phyloP scores from a whole-genome alignment of 2,797 vertebrate species.

The Lateolabrax maculatus region DNA sequence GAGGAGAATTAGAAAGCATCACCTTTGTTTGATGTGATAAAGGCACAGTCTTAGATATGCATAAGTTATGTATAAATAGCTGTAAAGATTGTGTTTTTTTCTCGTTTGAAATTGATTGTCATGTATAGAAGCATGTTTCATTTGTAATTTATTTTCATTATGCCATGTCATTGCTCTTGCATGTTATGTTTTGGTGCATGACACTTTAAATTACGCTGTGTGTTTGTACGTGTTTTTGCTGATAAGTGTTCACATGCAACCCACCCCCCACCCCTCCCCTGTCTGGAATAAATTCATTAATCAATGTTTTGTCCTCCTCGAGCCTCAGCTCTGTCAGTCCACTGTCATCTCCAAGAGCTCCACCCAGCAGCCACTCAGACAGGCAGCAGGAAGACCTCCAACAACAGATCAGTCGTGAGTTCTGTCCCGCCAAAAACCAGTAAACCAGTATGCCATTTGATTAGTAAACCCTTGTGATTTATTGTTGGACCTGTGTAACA shows the following conservation, averaged over 20 bases:
- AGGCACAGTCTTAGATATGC: too few species aligned
- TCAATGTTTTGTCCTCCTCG: constrained; percentile 35
- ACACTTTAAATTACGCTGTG: background rate
- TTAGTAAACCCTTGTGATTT: background rate
- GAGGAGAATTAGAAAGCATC: too few species aligned
- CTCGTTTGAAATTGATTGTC: too few species aligned
- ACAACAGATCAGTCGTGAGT: constrained; percentile 79
- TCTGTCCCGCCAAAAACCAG: constrained; percentile 12
- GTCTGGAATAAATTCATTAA: constrained; percentile 29
- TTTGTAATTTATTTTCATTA: too few species aligned
- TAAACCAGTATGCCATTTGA: background rate
- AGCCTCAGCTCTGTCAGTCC: constrained; percentile 92
- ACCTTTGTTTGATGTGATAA: too few species aligned
- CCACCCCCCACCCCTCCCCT: background rate
- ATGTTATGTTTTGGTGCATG: too few species aligned
- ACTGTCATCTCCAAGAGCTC: constrained; percentile 88
- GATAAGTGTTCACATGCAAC: constrained; percentile 1
- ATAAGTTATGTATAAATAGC: too few species aligned
- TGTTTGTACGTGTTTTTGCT: background rate
- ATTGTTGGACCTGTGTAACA: background rate
- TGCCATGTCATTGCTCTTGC: too few species aligned
- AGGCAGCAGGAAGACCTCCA: constrained; percentile 83
- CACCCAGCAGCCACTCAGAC: constrained; percentile 80
- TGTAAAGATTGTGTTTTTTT: too few species aligned
- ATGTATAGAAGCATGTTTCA: too few species aligned